These are phyloP conservation scores for Danio jaintianensis DNA, from an alignment of 2,797 vertebrate species.

Conservation along the genomic window DNA sequence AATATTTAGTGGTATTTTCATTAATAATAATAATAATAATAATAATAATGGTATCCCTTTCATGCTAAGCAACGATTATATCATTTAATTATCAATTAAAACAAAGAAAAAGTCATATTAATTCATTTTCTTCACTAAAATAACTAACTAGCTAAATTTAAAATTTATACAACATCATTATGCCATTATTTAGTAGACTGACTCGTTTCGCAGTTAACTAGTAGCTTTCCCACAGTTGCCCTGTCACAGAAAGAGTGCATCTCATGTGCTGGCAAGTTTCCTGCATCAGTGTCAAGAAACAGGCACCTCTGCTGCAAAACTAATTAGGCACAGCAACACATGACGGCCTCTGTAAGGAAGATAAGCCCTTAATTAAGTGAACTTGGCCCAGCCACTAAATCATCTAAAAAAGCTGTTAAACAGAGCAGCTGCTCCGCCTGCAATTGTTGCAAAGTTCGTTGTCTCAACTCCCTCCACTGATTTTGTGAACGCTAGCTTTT, in stretches of 20 bases:
- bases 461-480: not conserved
- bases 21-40: too few species aligned
- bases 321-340: conserved; percentile 57
- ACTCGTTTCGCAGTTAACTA: conserved; percentile 10
- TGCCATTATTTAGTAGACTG: not conserved
- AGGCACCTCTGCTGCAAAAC: conserved; percentile 53
- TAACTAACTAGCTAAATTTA: too few species aligned
- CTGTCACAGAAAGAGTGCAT: conserved; percentile 10
- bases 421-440: conserved; percentile 25
- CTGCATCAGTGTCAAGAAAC: conserved; percentile 33
- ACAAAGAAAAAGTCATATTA: not conserved
- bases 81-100: not conserved
- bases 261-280: conserved; percentile 36
- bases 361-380: conserved; percentile 60
- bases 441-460: conserved; percentile 37
- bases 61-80: not conserved
- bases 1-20: too few species aligned
- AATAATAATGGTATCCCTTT: too few species aligned
- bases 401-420: conserved; percentile 46
- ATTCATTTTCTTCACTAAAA: not conserved
- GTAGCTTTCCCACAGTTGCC: not conserved
- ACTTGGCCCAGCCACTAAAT: conserved; percentile 32
- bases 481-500: not conserved
- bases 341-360: conserved; percentile 44
- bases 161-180: not conserved